Conservation (phyloP, 2,888 invertebrate genomes). For the Palloptera scutellata region DNA sequence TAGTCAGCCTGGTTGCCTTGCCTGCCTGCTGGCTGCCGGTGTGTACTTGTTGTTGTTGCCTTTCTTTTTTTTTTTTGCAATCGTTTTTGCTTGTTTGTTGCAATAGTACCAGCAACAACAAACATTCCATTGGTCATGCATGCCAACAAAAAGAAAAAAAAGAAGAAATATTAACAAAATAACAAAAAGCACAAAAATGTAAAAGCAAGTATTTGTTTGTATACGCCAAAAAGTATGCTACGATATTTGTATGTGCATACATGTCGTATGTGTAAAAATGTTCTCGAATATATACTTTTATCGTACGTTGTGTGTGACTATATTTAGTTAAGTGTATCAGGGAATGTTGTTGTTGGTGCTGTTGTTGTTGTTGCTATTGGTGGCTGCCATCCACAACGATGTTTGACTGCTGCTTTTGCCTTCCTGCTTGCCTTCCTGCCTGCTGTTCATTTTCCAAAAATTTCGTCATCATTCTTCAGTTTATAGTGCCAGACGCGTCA, state of each 20-base stretch:
- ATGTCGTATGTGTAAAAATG: constrained; percentile 8
- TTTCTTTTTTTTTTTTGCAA: constrained; percentile 4
- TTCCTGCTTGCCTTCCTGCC: not conserved
- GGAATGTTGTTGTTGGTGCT: too few relatives aligned
- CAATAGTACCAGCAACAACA: constrained; percentile 15
- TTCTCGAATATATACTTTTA: not conserved
- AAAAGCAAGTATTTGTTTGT: constrained; percentile 27
- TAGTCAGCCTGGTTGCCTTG: not conserved
- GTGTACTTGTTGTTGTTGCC: not conserved
- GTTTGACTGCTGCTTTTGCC: not conserved
- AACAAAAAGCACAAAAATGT: constrained; percentile 37
- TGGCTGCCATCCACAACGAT: too few relatives aligned
- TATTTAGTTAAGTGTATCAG: not conserved
- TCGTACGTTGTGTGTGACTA: not conserved
- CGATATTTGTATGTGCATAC: constrained; percentile 13
- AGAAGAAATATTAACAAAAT: constrained; percentile 11
- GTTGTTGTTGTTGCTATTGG: not conserved
- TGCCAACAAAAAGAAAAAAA: constrained; percentile 1
- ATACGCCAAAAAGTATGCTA: constrained; percentile 42
- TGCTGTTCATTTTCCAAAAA: not conserved
- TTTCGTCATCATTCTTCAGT: constrained; percentile 1
- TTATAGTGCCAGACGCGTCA: not conserved
- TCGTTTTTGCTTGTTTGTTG: not conserved
- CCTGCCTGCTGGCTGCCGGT: not conserved
- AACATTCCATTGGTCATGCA: constrained; percentile 17